Base-by-base conservation (phyloP, 2,888 invertebrate species). In the Diachrysia chrysitis region DNA sequence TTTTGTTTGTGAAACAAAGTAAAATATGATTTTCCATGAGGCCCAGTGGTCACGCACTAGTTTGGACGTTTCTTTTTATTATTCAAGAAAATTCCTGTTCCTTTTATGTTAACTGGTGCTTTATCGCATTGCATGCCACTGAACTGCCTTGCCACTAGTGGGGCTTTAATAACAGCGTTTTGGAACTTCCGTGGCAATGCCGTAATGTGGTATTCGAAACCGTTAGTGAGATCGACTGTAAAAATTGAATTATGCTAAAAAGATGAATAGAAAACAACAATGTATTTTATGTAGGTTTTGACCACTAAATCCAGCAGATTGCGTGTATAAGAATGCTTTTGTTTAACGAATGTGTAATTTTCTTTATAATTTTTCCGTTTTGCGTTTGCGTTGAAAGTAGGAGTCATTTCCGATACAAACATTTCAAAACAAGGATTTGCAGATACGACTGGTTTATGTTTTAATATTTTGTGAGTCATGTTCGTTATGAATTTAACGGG, bases 101-200 rank as follows among this genome's bases (percentile, higher is more conserved):
- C 89, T 90, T 92, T 93, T 91, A 92, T 91, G 91, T 90, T 89
- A 91, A 90, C 90, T 87, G 87, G 88, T 85, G 86, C 84, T 91
- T 92, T 92, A 90, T 91, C 90, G 93, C 90, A 89, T 91, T 90
- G 90, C 92, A 92, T 92, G 93, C 90, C 85, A 87, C 85, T 86
- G 88, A 90, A 85, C 74, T 58, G 67, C 89, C 85, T 83, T 84
- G 21, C 48, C 48, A 51, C 48, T 21, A 77, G 85, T 86, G 76
- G 78, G 86, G 89, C 89, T 84, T 78, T 81, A 82, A 85, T 83
- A 84, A 71, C 46, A 80, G 85, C 85, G 85, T 58, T 73, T 73
- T 78, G 25, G 57, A 55, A 57, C 64, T 75, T 74, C 60, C 65
- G 67, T 46, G 69, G 55, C 7, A 19, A 23, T 46, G 63, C 55